Conservation (phyloP, 2,797 vertebrate species). For the Margarornis squamiger region DNA sequence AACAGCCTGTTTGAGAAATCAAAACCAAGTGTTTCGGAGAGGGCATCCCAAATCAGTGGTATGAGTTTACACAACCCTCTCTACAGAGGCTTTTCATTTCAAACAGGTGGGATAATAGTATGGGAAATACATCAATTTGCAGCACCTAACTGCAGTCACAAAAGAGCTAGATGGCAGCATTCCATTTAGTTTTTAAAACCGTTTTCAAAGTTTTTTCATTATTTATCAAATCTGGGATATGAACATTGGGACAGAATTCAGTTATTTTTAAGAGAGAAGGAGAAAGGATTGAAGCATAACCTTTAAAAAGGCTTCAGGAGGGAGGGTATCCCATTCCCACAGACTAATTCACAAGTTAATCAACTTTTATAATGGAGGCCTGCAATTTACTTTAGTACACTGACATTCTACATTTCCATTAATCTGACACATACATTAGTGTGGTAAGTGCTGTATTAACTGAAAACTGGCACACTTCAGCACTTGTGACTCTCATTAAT, state of each 20-base stretch:
- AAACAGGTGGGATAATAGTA: neutral
- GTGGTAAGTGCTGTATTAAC: neutral
- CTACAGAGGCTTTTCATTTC: neutral
- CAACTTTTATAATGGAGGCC: neutral
- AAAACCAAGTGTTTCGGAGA: neutral
- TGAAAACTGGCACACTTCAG: neutral
- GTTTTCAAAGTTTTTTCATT: neutral
- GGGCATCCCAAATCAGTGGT: neutral
- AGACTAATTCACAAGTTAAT: neutral
- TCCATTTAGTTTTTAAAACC: neutral
- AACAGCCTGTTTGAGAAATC: neutral
- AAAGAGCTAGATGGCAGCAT: neutral
- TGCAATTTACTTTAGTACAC: neutral
- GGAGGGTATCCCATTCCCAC: rapidly evolving
- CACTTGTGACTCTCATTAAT: neutral
- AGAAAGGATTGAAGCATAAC: neutral
- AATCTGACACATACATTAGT: neutral
- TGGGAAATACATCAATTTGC: neutral
- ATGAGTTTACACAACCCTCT: neutral
- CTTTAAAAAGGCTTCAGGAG: neutral
- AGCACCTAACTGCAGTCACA: neutral
- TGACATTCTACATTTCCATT: neutral
- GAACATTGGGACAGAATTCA: neutral
- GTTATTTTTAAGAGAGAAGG: neutral
- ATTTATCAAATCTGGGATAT: neutral